Conservation (phyloP, 2,797 vertebrate genomes). For the Anisognathus igniventris region DNA sequence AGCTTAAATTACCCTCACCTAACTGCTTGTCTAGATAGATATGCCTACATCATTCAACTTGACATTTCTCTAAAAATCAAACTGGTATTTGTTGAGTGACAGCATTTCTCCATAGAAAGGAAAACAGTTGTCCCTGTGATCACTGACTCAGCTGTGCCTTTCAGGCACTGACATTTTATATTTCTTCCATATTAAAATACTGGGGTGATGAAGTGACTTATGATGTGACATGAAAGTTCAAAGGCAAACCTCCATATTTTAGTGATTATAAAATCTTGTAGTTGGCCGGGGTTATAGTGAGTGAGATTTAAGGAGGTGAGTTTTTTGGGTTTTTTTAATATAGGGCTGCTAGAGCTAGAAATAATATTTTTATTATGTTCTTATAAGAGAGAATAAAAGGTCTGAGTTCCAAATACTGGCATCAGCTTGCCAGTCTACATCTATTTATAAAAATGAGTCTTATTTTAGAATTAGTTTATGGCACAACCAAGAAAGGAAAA, state of each 20-base stretch:
- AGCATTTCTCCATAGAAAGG: not conserved
- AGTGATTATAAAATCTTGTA: not conserved
- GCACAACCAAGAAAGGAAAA: constrained; percentile 55
- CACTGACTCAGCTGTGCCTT: not conserved
- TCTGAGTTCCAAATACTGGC: not conserved
- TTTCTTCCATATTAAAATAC: not conserved
- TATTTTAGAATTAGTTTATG: constrained; percentile 51
- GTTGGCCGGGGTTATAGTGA: not conserved
- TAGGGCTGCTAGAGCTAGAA: not conserved
- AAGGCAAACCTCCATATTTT: not conserved
- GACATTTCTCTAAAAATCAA: not conserved
- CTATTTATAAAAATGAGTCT: not conserved
- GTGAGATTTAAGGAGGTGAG: not conserved
- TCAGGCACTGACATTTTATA: not conserved
- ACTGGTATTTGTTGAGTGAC: not conserved
- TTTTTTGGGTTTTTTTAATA: not conserved
- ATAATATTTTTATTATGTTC: not conserved
- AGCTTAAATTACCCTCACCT: not conserved
- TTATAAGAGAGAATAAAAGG: not conserved
- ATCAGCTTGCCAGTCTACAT: not conserved
- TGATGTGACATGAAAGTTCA: not conserved
- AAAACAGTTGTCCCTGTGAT: not conserved
- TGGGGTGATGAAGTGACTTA: not conserved
- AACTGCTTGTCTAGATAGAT: not conserved
- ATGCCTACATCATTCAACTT: not conserved